Conservation (phyloP, 2,113 vertebrate genomes). For the Lepus europaeus region DNA sequence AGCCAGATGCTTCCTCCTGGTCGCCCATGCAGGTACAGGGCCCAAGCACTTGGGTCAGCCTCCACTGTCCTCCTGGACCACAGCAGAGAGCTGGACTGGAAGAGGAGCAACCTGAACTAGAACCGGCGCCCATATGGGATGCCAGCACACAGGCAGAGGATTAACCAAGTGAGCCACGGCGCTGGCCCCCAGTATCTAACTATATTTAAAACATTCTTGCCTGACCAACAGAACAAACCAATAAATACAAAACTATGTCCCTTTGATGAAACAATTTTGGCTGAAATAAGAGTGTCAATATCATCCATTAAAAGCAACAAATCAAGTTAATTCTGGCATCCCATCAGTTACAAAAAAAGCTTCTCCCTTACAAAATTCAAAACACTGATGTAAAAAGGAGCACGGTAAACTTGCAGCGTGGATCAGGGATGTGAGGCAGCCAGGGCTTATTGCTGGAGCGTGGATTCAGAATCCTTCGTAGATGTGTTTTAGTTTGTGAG, state of each 20-base stretch:
- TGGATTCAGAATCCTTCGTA: background rate
- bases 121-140: too few species aligned
- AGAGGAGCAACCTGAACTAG: too few species aligned
- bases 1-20: too few species aligned
- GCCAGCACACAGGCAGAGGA: too few species aligned
- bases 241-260: background rate
- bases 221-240: background rate
- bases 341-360: background rate
- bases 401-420: background rate
- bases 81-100: too few species aligned
- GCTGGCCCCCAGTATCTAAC: background rate
- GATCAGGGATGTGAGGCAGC: background rate
- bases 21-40: too few species aligned
- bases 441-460: background rate
- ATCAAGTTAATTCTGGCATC: background rate
- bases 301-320: background rate
- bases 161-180: too few species aligned
- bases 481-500: constrained; percentile 26
- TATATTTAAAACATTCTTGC: background rate
- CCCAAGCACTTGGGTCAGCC: too few species aligned
- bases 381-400: background rate
- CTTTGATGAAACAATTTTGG: background rate
- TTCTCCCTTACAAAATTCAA: background rate
- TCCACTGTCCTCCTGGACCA: too few species aligned
- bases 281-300: background rate